Evolutionary conservation across 2,113 vertebrate genomes (phyloP), one percentile per base, ranked within the genome.

Genomic region (rabbit (Oryctolagus cuniculus)): DNA sequence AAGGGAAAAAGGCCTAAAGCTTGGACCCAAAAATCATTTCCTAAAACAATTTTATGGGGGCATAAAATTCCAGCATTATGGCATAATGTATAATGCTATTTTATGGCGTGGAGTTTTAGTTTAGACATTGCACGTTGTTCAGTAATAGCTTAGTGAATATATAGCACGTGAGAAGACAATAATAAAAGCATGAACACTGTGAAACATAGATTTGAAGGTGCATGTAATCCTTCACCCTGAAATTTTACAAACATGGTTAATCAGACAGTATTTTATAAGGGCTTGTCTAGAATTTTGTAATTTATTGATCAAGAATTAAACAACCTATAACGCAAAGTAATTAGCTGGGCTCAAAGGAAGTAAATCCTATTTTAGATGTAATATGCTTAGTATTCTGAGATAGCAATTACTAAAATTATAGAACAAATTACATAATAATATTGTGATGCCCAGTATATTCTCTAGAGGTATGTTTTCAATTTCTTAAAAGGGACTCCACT

Each of bases 61-160:
- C 74, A 97, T 97, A 95, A 97, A 96, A 94, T 86, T 36, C 38
- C 92, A 96, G 74, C 84, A 91, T 90, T 96, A 96, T 88, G 70
- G 77, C 72, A 95, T 93, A 96, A 92, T 96, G 38, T 96, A 24
- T 89, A 95, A 97, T 90, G 63, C 82, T 83, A 85, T 92, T 97
- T 96, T 96, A 85, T 67, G 96, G 92, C 67, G 31, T 66, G 84
- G 88, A 85, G n/a, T 95, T 96, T 97, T 95, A 78, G 38, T 93
- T 96, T 92, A 96, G 90, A 92, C 90, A 95, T 96, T 88, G 94
- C 5, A 93, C 85, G 85, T 96, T 88, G 83, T 93, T 93, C 85
- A 92, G 93, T 96, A 92, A 94, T 93, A 96, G 96, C 64, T 92
- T 96, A 93, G 75, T 94, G 90, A 92, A 94, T 95, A 96, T 90